Conservation (phyloP, 2,888 invertebrate genomes). For the Leucophenga maculata region DNA sequence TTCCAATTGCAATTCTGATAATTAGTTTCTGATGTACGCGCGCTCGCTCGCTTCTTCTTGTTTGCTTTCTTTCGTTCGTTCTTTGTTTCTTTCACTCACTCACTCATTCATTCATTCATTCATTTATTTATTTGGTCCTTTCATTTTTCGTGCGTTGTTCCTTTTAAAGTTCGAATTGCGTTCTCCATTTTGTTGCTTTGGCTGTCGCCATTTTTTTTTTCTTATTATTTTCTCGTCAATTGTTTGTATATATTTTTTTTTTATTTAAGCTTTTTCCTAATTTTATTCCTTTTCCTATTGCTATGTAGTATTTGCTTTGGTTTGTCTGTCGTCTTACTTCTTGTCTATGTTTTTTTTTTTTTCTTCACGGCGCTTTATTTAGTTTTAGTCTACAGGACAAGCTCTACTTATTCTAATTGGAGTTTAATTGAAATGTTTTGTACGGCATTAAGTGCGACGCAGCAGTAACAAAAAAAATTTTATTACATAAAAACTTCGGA, state of each 20-base stretch:
- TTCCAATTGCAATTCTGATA: constrained; percentile 49
- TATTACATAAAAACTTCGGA: too few species aligned
- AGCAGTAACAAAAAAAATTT: too few species aligned
- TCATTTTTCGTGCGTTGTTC: not conserved
- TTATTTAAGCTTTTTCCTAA: not conserved
- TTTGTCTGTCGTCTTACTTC: not conserved
- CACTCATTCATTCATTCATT: not conserved
- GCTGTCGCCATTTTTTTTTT: not conserved
- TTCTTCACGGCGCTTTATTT: constrained; percentile 1
- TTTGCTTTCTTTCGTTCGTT: constrained; percentile 12
- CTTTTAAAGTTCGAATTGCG: too few species aligned
- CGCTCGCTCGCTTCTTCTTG: constrained; percentile 7
- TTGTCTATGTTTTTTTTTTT: too few species aligned
- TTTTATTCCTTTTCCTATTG: constrained; percentile 36
- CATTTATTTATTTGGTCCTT: constrained; percentile 16
- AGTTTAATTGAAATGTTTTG: constrained; percentile 51
- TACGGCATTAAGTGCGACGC: too few species aligned
- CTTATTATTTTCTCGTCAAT: constrained; percentile 31
- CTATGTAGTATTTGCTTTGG: not conserved
- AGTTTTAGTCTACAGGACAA: constrained; percentile 21
- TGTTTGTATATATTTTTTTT: constrained; percentile 16
- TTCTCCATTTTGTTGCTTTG: not conserved
- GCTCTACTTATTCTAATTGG: constrained; percentile 46
- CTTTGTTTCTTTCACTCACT: constrained; percentile 22
- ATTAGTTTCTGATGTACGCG: constrained; percentile 49